Percentiles rank a stretch among this genome's conserved stretches.
phyloP scores from a whole-genome alignment of 2,113 vertebrate species.

The Phaetusa simplex region DNA sequence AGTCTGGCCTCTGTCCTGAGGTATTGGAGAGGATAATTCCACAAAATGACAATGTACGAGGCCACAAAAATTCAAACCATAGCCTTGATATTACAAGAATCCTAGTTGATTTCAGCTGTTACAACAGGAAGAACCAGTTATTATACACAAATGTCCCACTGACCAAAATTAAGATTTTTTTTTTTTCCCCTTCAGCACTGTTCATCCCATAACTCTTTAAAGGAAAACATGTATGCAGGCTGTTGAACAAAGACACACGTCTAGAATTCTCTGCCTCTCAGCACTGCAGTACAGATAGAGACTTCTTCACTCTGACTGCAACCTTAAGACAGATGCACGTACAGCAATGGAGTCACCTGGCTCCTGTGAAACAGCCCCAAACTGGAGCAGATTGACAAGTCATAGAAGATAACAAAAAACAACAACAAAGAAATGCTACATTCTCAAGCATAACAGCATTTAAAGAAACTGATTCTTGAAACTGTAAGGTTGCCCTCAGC shows the following conservation, averaged over 20 bases:
- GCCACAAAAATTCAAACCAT: slow-evolving; percentile 47
- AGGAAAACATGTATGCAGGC: not conserved
- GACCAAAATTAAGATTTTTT: not conserved
- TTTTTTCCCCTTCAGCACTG: not conserved
- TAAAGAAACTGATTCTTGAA: not conserved
- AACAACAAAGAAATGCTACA: not conserved
- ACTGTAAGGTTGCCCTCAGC: not conserved
- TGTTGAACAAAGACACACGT: not conserved
- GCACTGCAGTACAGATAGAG: not conserved
- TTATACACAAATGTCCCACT: slow-evolving; percentile 2
- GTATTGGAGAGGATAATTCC: not conserved
- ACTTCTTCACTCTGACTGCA: not conserved
- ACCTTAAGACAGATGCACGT: not conserved
- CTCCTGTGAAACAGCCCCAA: not conserved
- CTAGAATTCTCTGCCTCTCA: not conserved
- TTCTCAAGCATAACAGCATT: not conserved
- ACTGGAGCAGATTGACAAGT: not conserved
- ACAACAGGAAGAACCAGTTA: slow-evolving; percentile 27
- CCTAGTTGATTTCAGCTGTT: slow-evolving; percentile 54
- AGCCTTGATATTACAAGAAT: slow-evolving; percentile 25
- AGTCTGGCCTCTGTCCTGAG: not conserved
- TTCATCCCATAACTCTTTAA: not conserved
- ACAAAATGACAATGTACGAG: slow-evolving; percentile 9
- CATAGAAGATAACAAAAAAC: not conserved
- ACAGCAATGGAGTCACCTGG: not conserved